Evolutionary conservation across 1,140 invertebrate genomes (phyloP).

Genomic region (Cotesia typhae): DNA sequence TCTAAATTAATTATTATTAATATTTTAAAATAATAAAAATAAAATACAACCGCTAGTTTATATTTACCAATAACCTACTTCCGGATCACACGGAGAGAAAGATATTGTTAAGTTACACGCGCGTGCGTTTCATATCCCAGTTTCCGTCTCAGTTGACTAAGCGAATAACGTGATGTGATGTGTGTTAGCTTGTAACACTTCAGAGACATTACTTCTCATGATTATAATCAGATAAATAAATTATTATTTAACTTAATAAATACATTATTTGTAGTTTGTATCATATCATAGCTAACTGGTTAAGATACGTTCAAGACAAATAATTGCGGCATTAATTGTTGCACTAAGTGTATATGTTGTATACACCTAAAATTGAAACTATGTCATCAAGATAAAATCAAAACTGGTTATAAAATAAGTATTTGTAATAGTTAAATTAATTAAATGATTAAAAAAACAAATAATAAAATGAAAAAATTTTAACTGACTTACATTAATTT

Average conservation of each 20-base stretch:
- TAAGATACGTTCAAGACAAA: too few relatives aligned
- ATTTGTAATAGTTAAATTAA: too few relatives aligned
- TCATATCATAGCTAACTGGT: too few relatives aligned
- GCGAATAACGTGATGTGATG: conserved; percentile 38
- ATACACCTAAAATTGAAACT: too few relatives aligned
- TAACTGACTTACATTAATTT: too few relatives aligned
- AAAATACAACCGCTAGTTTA: not conserved
- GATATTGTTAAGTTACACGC: conserved; percentile 28
- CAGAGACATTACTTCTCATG: not conserved
- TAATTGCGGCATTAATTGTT: too few relatives aligned
- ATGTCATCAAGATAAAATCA: too few relatives aligned
- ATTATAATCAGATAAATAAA: not conserved
- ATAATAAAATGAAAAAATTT: too few relatives aligned
- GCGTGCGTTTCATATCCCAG: conserved; percentile 45
- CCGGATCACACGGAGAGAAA: conserved; percentile 23
- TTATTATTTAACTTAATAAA: not conserved
- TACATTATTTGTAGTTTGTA: not conserved
- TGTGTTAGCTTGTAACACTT: conserved; percentile 2
- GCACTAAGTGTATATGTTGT: too few relatives aligned
- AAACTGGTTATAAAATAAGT: too few relatives aligned
- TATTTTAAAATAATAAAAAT: not conserved
- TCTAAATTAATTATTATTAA: not conserved
- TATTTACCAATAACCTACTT: conserved; percentile 44
- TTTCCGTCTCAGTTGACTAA: conserved; percentile 44
- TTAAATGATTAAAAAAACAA: too few relatives aligned